Evolutionary conservation across 2,888 invertebrate genomes (phyloP).

Genomic region (Epistrophella euchroma): DNA sequence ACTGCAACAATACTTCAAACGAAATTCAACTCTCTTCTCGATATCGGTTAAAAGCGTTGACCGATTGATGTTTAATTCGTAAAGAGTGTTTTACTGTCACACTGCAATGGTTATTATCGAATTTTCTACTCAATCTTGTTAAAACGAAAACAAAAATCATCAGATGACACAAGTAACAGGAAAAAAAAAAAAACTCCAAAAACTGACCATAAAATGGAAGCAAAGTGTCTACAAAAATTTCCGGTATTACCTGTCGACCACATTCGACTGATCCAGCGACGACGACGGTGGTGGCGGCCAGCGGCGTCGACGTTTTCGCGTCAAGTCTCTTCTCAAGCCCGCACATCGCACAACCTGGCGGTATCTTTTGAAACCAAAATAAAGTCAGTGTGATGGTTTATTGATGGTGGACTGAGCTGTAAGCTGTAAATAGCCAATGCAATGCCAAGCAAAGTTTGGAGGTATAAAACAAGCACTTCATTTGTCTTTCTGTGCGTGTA

Average conservation of each 20-base stretch:
- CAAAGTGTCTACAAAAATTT: conserved; percentile 67
- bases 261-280: conserved; percentile 22
- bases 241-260: conserved; percentile 71
- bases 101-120: conserved; percentile 51
- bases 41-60: conserved; percentile 46
- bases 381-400: conserved; percentile 55
- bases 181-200: conserved; percentile 34
- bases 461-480: conserved; percentile 60
- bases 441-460: conserved; percentile 37
- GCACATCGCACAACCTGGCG: conserved; percentile 55
- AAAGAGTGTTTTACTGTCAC: conserved; percentile 39
- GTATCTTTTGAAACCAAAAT: conserved; percentile 57
- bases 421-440: conserved; percentile 15
- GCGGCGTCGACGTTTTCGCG: conserved; percentile 17
- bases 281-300: neutral
- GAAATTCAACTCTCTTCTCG: neutral
- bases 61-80: neutral
- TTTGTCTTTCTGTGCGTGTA: conserved; percentile 36
- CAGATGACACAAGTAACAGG: conserved; percentile 38
- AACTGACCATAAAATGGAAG: conserved; percentile 69
- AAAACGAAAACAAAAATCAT: conserved; percentile 38
- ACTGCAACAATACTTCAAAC: neutral
- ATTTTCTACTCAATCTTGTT: conserved; percentile 52
- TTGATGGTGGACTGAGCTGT: conserved; percentile 45
- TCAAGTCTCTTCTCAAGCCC: conserved; percentile 22